phyloP scores from a whole-genome alignment of 1,140 invertebrate species.

The Chrysomallon squamiferum region DNA sequence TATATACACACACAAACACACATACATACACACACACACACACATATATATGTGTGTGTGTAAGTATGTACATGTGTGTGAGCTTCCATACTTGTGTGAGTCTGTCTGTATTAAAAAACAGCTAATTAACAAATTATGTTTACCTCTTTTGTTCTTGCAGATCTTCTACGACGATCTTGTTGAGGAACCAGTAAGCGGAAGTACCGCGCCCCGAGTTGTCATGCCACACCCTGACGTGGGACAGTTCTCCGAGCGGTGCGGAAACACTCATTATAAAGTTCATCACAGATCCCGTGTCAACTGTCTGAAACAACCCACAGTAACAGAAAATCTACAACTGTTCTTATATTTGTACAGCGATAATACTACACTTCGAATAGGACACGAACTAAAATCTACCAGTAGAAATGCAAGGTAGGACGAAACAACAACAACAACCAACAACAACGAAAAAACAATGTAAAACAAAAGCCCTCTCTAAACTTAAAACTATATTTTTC shows the following conservation, averaged over 20 bases:
- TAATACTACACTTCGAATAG: not conserved
- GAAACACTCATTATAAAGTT: constrained; percentile 54
- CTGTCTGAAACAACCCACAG: constrained; percentile 29
- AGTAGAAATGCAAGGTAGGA: not conserved
- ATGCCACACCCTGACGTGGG: constrained; percentile 61
- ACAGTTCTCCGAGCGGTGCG: constrained; percentile 50
- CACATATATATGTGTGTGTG: constrained; percentile 1
- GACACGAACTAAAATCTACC: not conserved
- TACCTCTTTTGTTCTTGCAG: constrained; percentile 58
- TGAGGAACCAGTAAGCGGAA: constrained; percentile 56
- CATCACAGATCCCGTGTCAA: constrained; percentile 45
- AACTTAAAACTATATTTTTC: too few relatives aligned
- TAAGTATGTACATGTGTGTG: not conserved
- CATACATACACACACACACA: constrained; percentile 4
- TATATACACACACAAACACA: not conserved
- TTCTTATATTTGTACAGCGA: not conserved
- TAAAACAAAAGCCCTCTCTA: too few relatives aligned
- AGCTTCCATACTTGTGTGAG: not conserved
- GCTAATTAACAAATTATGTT: too few relatives aligned
- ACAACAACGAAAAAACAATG: too few relatives aligned
- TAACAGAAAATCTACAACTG: not conserved
- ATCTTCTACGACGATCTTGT: constrained; percentile 64
- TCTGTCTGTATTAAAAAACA: too few relatives aligned
- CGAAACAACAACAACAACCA: too few relatives aligned
- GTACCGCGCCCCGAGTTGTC: constrained; percentile 57